These are phyloP conservation scores for Acronicta leporina DNA, from an alignment of 2,888 invertebrate species.

Conservation along the genomic window DNA sequence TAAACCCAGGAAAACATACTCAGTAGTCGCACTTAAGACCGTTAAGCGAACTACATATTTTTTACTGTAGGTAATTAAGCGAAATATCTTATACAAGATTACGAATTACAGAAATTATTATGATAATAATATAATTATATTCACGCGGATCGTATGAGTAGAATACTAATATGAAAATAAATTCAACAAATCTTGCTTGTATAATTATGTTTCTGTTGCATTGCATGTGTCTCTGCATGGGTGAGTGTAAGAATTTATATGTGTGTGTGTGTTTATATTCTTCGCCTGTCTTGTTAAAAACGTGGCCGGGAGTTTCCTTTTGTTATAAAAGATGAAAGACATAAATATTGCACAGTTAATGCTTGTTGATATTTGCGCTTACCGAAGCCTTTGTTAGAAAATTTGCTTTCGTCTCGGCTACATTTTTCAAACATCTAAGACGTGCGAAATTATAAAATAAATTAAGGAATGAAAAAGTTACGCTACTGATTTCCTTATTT, in stretches of 20 bases:
- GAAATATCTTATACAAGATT: too few relatives aligned
- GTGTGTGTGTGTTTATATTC: neutral
- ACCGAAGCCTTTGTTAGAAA: constrained; percentile 11
- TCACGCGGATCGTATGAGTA: too few relatives aligned
- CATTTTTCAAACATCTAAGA: constrained; percentile 8
- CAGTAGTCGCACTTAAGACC: too few relatives aligned
- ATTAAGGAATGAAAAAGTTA: neutral
- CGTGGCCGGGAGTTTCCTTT: constrained; percentile 27
- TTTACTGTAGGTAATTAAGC: too few relatives aligned
- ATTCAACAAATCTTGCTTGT: too few relatives aligned
- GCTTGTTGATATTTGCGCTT: constrained; percentile 16
- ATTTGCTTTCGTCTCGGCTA: constrained; percentile 9
- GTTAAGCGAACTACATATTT: too few relatives aligned
- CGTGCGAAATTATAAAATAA: constrained; percentile 8
- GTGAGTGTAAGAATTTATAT: neutral
- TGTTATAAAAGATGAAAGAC: constrained; percentile 46
- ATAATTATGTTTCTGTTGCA: too few relatives aligned
- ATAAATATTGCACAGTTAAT: constrained; percentile 32
- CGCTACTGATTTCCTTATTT: neutral
- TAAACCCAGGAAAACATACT: too few relatives aligned
- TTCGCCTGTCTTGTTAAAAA: constrained; percentile 11
- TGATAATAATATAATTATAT: too few relatives aligned
- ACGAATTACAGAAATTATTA: too few relatives aligned
- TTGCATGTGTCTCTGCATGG: too few relatives aligned
- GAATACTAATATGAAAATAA: too few relatives aligned